Conservation (phyloP, 2,888 invertebrate species). For the Paralinhomoeus sp. region DNA sequence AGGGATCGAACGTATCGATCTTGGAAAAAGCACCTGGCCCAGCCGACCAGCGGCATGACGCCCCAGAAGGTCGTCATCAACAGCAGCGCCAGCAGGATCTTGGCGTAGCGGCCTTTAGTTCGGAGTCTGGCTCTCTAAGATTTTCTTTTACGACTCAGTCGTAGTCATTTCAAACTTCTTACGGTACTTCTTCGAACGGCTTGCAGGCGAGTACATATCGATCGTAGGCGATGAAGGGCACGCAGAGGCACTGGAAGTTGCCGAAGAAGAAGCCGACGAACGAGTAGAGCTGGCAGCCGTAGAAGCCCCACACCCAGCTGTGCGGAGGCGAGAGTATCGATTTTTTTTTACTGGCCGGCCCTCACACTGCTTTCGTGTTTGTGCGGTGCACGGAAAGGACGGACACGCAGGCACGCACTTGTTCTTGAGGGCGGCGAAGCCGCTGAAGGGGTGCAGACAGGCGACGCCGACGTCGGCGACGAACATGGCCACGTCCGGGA, state of each 20-base stretch:
- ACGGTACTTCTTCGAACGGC: too few relatives aligned
- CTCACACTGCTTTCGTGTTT: too few relatives aligned
- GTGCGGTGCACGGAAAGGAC: too few relatives aligned
- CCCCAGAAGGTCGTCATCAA: constrained; percentile 9
- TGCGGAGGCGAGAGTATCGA: too few relatives aligned
- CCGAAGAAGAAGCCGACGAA: constrained; percentile 22
- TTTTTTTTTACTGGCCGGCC: too few relatives aligned
- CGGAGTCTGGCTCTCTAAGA: too few relatives aligned
- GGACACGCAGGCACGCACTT: neutral
- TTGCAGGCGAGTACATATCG: constrained; percentile 8
- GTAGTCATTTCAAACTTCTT: too few relatives aligned
- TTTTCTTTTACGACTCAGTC: too few relatives aligned
- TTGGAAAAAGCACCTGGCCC: constrained; percentile 9
- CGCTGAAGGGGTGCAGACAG: constrained; percentile 6
- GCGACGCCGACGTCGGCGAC: constrained; percentile 4
- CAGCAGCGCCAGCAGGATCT: constrained; percentile 5
- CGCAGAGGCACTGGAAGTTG: constrained; percentile 15
- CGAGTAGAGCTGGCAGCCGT: constrained; percentile 21
- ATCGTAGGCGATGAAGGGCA: constrained; percentile 17
- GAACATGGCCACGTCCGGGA: constrained; percentile 5
- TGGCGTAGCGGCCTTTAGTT: neutral
- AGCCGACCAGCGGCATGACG: constrained; percentile 12
- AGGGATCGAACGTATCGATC: too few relatives aligned
- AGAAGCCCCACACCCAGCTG: constrained; percentile 23
- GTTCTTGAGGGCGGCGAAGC: constrained; percentile 3